A percentile compares a stretch with the other conserved stretches of the same genome.
Evolutionary conservation across 2,888 invertebrate genomes (phyloP).

Genomic region (Drosophila anceps): DNA sequence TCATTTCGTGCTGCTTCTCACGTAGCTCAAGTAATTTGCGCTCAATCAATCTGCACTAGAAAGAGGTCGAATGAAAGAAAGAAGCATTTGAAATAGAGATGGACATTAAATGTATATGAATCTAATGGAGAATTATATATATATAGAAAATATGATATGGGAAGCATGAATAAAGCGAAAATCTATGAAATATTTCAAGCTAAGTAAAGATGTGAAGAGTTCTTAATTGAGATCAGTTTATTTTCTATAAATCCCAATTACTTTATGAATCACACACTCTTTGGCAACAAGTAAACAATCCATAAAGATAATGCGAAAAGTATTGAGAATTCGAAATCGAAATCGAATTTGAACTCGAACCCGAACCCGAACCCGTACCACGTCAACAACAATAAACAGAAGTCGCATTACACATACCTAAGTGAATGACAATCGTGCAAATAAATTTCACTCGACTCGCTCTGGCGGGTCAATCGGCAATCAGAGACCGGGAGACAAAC

Average conservation of each 20-base stretch:
- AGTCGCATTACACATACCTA: constrained; percentile 36
- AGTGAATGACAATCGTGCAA: constrained; percentile 49
- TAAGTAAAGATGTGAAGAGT: neutral
- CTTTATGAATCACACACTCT: constrained; percentile 19
- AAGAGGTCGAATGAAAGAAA: constrained; percentile 6
- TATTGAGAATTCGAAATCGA: constrained; percentile 13
- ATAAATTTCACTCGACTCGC: constrained; percentile 38
- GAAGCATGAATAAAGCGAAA: neutral
- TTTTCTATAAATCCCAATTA: neutral
- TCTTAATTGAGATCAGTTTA: neutral
- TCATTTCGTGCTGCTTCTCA: constrained; percentile 39
- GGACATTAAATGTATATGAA: neutral
- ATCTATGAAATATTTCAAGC: neutral
- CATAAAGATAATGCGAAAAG: constrained; percentile 37
- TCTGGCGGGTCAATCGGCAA: constrained; percentile 22
- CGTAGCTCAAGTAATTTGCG: constrained; percentile 49
- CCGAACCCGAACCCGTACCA: constrained; percentile 19
- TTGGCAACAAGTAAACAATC: constrained; percentile 38
- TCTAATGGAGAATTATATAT: neutral
- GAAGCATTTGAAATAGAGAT: constrained; percentile 33
- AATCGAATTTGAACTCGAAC: neutral
- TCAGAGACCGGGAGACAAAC: constrained; percentile 26
- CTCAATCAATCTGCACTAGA: constrained; percentile 32
- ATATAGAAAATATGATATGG: neutral
- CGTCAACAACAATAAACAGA: constrained; percentile 16